Evolutionary conservation across 2,888 invertebrate genomes (phyloP).

Genomic region (Cancer borealis): DNA sequence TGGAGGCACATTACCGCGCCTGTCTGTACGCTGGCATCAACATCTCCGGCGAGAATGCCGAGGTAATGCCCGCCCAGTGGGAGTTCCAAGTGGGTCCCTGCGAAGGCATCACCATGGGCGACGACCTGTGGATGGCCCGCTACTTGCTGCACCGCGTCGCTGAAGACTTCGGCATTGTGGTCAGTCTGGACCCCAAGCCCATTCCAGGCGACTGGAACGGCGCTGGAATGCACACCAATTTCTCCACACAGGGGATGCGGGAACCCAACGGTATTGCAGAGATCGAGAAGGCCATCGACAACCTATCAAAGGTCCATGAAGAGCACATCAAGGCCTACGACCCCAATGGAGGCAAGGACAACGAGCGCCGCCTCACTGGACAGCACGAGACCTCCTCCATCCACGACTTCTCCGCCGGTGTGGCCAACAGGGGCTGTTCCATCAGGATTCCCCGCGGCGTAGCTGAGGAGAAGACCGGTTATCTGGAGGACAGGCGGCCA

Average conservation of each 20-base stretch:
- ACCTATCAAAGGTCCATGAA: conserved; percentile 92
- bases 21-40: conserved; percentile 97
- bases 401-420: conserved; percentile 82
- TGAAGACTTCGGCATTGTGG: conserved; percentile 79
- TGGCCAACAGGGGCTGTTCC: conserved; percentile 82
- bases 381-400: conserved; percentile 83
- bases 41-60: conserved; percentile 96
- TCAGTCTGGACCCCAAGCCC: conserved; percentile 80
- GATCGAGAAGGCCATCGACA: conserved; percentile 97
- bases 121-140: conserved; percentile 79
- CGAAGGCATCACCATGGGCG: conserved; percentile 80
- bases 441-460: conserved; percentile 81
- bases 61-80: conserved; percentile 94
- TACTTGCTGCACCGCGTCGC: conserved; percentile 79
- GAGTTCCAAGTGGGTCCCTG: conserved; percentile 82
- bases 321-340: conserved; percentile 98
- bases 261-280: conserved; percentile 81
- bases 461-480: conserved; percentile 80
- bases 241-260: conserved; percentile 87
- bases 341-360: conserved; percentile 95
- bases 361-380: conserved; percentile 96
- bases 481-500: conserved; percentile 86
- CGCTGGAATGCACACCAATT: conserved; percentile 86
- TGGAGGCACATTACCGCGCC: conserved; percentile 96
- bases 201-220: conserved; percentile 81